A percentile compares a stretch with the other conserved stretches of the same genome.
Evolutionary conservation across 2,888 invertebrate genomes (phyloP).

Genomic region (Alloscopus bannaensis): DNA sequence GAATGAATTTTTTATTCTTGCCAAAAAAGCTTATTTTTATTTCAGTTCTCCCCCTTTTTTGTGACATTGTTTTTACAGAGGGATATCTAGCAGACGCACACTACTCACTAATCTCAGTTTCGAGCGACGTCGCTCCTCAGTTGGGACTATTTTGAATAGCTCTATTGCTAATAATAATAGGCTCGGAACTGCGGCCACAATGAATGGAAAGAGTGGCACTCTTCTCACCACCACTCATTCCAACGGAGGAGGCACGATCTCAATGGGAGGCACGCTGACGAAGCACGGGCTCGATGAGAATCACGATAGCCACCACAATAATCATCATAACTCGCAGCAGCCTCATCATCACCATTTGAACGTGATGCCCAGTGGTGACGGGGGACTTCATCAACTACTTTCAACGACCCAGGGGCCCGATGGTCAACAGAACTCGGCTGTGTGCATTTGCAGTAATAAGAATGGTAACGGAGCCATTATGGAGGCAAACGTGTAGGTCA

Average conservation of each 20-base stretch:
- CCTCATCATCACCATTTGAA: conserved; percentile 50
- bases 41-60: conserved; percentile 53
- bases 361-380: conserved; percentile 44
- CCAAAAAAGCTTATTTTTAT: conserved; percentile 51
- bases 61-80: conserved; percentile 66
- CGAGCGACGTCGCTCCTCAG: conserved; percentile 65
- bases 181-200: conserved; percentile 55
- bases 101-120: conserved; percentile 70
- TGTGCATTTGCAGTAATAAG: conserved; percentile 54
- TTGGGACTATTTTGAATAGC: conserved; percentile 62
- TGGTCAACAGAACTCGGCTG: conserved; percentile 31
- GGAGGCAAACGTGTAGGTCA: conserved; percentile 58
- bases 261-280: conserved; percentile 45
- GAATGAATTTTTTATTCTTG: conserved; percentile 12
- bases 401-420: conserved; percentile 26
- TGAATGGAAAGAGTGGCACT: conserved; percentile 45
- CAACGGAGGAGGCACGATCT: conserved; percentile 37
- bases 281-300: conserved; percentile 27
- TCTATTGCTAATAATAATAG: conserved; percentile 65
- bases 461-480: conserved; percentile 57
- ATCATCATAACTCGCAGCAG: conserved; percentile 37
- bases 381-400: conserved; percentile 34
- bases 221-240: conserved; percentile 47
- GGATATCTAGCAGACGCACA: conserved; percentile 70
- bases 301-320: conserved; percentile 13